phyloP scores from a whole-genome alignment of 1,140 invertebrate species.

The Agraylea sexmaculata region DNA sequence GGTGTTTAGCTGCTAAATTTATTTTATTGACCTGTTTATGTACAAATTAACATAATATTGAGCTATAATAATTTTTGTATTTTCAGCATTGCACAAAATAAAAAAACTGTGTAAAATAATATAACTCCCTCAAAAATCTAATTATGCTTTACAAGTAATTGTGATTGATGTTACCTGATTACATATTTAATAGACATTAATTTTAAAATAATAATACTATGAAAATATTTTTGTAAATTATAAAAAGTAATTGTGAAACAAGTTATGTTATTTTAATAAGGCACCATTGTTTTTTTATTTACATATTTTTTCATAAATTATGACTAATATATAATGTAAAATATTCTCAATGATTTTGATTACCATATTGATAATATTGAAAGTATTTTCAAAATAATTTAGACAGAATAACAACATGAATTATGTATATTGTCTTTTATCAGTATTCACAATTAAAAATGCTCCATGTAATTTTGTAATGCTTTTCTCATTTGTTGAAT shows the following conservation, averaged over 20 bases:
- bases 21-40: too few species aligned
- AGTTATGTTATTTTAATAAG: too few species aligned
- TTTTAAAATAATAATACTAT: constrained; percentile 1
- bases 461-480: not conserved
- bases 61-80: too few species aligned
- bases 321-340: constrained; percentile 2
- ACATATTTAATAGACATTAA: not conserved
- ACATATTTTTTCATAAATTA: too few species aligned
- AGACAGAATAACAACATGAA: not conserved
- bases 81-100: too few species aligned
- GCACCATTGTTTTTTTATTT: constrained; percentile 18
- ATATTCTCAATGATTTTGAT: constrained; percentile 1
- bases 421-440: not conserved
- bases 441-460: not conserved
- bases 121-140: too few species aligned
- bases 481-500: not conserved
- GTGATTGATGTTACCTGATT: not conserved
- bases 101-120: too few species aligned
- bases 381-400: constrained; percentile 1
- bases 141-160: too few species aligned
- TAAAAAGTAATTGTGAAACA: constrained; percentile 11
- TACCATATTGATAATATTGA: not conserved
- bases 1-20: too few species aligned
- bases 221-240: constrained; percentile 1
- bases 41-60: too few species aligned